A percentile compares a stretch with the other conserved stretches of the same genome.
These are phyloP conservation scores for Enchytraeus crypticus DNA, from an alignment of 2,888 invertebrate species.

Conservation along the genomic window DNA sequence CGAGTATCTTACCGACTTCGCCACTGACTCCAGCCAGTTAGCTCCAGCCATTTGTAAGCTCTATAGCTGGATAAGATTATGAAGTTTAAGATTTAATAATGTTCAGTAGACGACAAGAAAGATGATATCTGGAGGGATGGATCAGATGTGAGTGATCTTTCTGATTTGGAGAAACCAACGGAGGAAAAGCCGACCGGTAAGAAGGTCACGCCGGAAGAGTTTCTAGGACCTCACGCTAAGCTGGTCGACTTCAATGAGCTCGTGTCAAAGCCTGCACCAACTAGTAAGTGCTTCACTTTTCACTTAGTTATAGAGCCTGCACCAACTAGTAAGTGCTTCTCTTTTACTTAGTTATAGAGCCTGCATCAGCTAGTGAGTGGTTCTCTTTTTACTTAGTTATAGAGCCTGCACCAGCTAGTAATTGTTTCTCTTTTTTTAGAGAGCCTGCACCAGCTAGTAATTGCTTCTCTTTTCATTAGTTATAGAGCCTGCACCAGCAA, in stretches of 20 bases:
- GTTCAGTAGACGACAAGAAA: not conserved
- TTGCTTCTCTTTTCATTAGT: too few relatives aligned
- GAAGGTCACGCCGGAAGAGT: constrained; percentile 14
- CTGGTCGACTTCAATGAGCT: constrained; percentile 15
- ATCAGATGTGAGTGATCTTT: not conserved
- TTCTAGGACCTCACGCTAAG: constrained; percentile 14
- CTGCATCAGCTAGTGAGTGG: not conserved
- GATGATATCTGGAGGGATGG: constrained; percentile 1
- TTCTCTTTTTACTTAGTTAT: not conserved
- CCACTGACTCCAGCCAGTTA: too few relatives aligned
- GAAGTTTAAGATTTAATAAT: too few relatives aligned
- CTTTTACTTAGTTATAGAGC: constrained; percentile 5
- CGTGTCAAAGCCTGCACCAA: constrained; percentile 7
- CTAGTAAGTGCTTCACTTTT: not conserved
- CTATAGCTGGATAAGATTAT: too few relatives aligned
- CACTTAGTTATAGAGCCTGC: constrained; percentile 9
- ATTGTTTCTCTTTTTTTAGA: not conserved
- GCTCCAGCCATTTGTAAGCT: too few relatives aligned
- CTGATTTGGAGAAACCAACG: not conserved
- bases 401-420: not conserved
- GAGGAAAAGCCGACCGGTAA: constrained; percentile 3
- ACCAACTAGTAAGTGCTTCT: not conserved
- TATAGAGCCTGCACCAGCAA: too few relatives aligned
- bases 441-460: too few relatives aligned
- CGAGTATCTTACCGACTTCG: too few relatives aligned